Evolutionary conservation across 2,113 vertebrate species (phyloP).

Genomic region (Pygoscelis antarcticus): DNA sequence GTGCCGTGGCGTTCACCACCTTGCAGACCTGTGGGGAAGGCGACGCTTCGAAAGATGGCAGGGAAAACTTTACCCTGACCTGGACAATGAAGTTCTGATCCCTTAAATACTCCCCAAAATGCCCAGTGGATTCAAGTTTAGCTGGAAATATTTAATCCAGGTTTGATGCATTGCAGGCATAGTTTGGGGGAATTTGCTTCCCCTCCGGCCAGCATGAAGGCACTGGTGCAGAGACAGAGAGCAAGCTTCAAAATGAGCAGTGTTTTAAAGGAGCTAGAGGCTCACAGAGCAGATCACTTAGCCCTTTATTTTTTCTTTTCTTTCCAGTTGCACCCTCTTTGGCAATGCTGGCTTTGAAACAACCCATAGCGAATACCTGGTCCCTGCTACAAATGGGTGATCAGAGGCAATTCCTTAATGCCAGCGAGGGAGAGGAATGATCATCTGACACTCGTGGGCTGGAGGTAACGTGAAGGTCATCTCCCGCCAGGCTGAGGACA

Average conservation of each 20-base stretch:
- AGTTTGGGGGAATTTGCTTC: neutral
- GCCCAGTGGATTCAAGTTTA: rapidly evolving
- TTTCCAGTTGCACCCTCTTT: neutral
- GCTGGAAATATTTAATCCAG: neutral
- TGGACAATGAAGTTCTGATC: rapidly evolving
- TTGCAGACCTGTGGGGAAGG: slow-evolving; percentile 82
- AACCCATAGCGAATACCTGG: neutral
- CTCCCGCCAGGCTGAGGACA: neutral
- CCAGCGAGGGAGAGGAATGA: neutral
- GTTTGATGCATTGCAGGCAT: neutral
- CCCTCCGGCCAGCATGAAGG: neutral
- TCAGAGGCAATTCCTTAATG: neutral
- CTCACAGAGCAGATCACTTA: neutral
- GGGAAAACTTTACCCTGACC: neutral
- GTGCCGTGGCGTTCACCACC: slow-evolving; percentile 86
- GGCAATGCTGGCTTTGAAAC: neutral
- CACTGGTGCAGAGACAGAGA: neutral
- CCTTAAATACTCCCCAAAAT: neutral
- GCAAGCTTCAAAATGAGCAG: neutral
- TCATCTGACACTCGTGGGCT: neutral
- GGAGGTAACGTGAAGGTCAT: neutral
- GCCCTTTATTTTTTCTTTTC: neutral
- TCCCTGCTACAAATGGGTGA: neutral
- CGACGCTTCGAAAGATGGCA: rapidly evolving
- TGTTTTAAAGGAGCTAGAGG: neutral